Base-by-base conservation (phyloP, 1,140 invertebrate species). In the Drosophila ohnishii region DNA sequence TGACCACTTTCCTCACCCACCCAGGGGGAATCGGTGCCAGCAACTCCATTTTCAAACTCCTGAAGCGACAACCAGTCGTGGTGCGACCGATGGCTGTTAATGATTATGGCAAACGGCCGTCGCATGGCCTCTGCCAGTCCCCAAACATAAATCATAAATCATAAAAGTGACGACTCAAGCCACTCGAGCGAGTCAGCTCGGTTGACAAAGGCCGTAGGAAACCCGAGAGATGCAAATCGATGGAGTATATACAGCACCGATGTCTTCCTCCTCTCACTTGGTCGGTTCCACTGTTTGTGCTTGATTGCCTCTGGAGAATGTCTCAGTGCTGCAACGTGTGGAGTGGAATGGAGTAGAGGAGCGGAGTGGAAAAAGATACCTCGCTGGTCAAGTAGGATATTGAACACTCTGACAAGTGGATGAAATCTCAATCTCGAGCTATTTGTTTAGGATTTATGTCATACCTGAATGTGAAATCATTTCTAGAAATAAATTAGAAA, bases 241-340 rank as follows among this genome's bases (percentile, higher is more conserved):
- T 58, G 75, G 55, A 70, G 50, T 55, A 34, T 22, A 61, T 37
- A 22, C 45, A 48, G 32, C 37, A 37, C 30, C 48, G 40, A 73
- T 53, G 50, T 55, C 37, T 63, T 40, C 25, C 28, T 19, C 70
- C 50, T 32, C 53, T 72, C 39, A 44, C 42, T 44, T 28, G 40
- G 39, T 40, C 34, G 44, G 66, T 65, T 62, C 44, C 60, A 60
- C 65, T 62, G 65, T 73, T 71, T 66, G 75, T 85, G 81, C 78
- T 74, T 85, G 78, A 85, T 85, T 85, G 81, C 81, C 42, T 86
- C 34, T 75, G 78, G 74, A 81, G 83, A 85, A 84, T 85, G 67
- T 85, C 63, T 80, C 63, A 75, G 71, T 73, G 63, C 81, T 60
- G 60, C 72, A 80, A 58, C 34, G 28, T 59, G 53, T 59, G 67